Conservation (phyloP, 1,140 invertebrate species). For the Mercenaria mercenaria region DNA sequence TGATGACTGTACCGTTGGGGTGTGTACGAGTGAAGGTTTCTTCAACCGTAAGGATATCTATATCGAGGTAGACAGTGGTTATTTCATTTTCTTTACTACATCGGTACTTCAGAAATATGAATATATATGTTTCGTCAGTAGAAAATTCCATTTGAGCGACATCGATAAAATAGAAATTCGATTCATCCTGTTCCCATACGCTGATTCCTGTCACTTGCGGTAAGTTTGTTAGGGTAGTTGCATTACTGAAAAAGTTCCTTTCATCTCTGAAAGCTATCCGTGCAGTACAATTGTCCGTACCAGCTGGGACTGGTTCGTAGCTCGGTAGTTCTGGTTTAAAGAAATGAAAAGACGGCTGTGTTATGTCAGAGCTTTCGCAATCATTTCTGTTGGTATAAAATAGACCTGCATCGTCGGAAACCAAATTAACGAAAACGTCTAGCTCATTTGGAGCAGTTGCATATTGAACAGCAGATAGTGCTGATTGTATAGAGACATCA, state of each 20-base stretch:
- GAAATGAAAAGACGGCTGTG: conserved; percentile 1
- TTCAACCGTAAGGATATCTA: too few species aligned
- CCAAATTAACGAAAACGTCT: not conserved
- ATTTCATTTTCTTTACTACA: too few species aligned
- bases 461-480: not conserved
- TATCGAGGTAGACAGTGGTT: too few species aligned
- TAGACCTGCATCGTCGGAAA: not conserved
- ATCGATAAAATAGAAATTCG: not conserved
- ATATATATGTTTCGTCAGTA: not conserved
- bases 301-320: not conserved
- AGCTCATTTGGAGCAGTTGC: not conserved
- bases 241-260: too few species aligned
- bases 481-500: not conserved
- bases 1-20: too few species aligned
- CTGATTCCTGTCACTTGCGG: not conserved
- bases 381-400: not conserved
- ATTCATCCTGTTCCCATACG: not conserved
- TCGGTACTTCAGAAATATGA: too few species aligned
- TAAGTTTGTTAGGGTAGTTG: not conserved
- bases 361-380: not conserved
- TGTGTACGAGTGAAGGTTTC: too few species aligned
- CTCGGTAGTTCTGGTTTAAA: not conserved
- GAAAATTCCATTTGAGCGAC: not conserved
- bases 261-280: too few species aligned
- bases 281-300: too few species aligned